A percentile compares a stretch with the other conserved stretches of the same genome.
These are phyloP conservation scores for Pomacea canaliculata DNA, from an alignment of 2,888 invertebrate genomes.

Conservation along the genomic window DNA sequence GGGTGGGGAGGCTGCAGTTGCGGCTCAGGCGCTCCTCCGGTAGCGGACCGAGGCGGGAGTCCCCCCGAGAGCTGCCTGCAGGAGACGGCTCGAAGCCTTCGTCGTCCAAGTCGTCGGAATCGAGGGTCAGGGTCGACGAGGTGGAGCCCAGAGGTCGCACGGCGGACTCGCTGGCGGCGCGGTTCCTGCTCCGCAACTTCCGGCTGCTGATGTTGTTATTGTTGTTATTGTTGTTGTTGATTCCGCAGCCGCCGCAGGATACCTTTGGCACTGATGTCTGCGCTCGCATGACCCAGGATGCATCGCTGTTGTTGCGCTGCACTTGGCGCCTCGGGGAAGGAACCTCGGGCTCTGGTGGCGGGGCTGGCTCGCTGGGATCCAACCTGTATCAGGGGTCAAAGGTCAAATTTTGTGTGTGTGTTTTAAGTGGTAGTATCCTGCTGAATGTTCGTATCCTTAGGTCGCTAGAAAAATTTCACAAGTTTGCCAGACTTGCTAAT, in stretches of 20 bases:
- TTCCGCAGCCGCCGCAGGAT: conserved; percentile 9
- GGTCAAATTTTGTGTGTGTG: conserved; percentile 1
- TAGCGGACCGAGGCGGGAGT: conserved; percentile 10
- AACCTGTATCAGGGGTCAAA: neutral
- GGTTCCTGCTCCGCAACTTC: too few species aligned
- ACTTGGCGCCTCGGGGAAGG: neutral
- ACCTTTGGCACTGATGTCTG: conserved; percentile 8
- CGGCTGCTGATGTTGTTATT: too few species aligned
- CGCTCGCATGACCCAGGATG: conserved; percentile 23
- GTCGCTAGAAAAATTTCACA: too few species aligned
- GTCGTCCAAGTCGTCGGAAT: neutral
- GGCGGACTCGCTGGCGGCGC: too few species aligned
- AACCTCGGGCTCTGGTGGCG: neutral
- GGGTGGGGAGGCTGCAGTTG: neutral
- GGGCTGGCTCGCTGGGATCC: too few species aligned
- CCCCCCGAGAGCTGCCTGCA: neutral
- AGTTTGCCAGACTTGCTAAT: too few species aligned
- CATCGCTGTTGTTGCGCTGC: conserved; percentile 19
- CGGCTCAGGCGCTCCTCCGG: conserved; percentile 8
- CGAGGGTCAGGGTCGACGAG: too few species aligned
- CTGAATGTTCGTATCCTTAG: too few species aligned
- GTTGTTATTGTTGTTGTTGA: neutral
- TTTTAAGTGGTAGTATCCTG: neutral
- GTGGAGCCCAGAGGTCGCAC: too few species aligned
- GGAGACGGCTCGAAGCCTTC: neutral